These are phyloP conservation scores for Gallirallus australis DNA, from an alignment of 2,797 vertebrate genomes.

Conservation along the genomic window DNA sequence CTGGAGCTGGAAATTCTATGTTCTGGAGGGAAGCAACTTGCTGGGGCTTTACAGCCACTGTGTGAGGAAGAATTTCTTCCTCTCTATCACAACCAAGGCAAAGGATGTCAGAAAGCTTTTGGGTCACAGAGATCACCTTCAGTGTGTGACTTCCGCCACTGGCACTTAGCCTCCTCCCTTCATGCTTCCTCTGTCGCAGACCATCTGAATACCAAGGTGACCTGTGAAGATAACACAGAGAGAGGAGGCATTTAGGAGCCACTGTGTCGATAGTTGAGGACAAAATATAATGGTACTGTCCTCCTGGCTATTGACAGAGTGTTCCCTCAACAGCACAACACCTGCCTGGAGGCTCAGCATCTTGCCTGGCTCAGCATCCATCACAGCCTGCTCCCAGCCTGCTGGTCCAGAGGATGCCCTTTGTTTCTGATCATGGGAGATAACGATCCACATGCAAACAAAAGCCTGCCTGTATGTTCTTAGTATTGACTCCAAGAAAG, in stretches of 20 bases:
- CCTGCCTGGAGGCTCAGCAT: not conserved
- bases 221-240: conserved; percentile 77
- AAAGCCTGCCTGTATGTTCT: not conserved
- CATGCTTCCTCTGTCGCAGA: conserved; percentile 69
- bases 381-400: not conserved
- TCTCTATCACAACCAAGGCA: conserved; percentile 44
- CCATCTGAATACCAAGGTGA: conserved; percentile 71
- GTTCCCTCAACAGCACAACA: conserved; percentile 49
- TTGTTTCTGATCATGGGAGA: not conserved
- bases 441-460: not conserved
- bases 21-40: not conserved
- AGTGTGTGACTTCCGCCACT: conserved; percentile 66
- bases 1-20: not conserved
- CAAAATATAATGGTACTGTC: conserved; percentile 53
- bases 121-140: conserved; percentile 71
- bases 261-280: conserved; percentile 75
- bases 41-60: conserved; percentile 1
- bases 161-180: conserved; percentile 74
- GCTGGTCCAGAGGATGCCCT: not conserved
- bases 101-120: conserved; percentile 58
- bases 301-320: conserved; percentile 73
- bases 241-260: conserved; percentile 74
- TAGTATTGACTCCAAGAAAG: not conserved
- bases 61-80: conserved; percentile 34
- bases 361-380: not conserved